A percentile compares a stretch with the other conserved stretches of the same genome.
These are phyloP conservation scores for Athetis lepigone DNA, from an alignment of 2,888 invertebrate genomes.

Conservation along the genomic window DNA sequence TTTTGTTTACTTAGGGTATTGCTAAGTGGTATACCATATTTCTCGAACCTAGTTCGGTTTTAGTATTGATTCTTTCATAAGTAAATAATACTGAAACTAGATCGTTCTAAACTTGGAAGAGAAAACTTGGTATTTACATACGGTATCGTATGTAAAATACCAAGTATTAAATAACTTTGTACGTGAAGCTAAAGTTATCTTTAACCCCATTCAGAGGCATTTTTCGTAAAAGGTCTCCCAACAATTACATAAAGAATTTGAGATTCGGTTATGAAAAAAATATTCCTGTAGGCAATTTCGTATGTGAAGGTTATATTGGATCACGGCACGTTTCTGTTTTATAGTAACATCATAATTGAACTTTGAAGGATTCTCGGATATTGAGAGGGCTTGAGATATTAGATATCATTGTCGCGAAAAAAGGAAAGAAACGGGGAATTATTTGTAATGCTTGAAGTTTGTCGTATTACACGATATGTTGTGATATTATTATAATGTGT, in stretches of 20 bases:
- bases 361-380: constrained; percentile 20
- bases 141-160: no score
- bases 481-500: no score
- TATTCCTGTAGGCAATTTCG: constrained; percentile 14
- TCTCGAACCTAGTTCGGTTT: background rate
- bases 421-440: background rate
- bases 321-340: constrained; percentile 44
- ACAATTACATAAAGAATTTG: background rate
- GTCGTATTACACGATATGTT: no score
- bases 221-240: constrained; percentile 12
- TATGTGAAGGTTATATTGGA: constrained; percentile 29
- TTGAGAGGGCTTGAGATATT: constrained; percentile 14
- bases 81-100: constrained; percentile 12
- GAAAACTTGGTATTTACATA: constrained; percentile 10
- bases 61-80: constrained; percentile 13
- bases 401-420: constrained; percentile 2
- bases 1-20: constrained; percentile 11
- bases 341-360: constrained; percentile 29
- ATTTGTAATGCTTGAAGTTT: constrained; percentile 9
- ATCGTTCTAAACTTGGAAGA: constrained; percentile 9
- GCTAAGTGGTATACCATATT: background rate
- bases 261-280: constrained; percentile 18
- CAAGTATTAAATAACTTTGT: constrained; percentile 1
- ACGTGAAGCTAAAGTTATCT: constrained; percentile 12
- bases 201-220: background rate